Evolutionary conservation across 2,113 vertebrate species (phyloP).

Genomic region (Plecotus auritus): DNA sequence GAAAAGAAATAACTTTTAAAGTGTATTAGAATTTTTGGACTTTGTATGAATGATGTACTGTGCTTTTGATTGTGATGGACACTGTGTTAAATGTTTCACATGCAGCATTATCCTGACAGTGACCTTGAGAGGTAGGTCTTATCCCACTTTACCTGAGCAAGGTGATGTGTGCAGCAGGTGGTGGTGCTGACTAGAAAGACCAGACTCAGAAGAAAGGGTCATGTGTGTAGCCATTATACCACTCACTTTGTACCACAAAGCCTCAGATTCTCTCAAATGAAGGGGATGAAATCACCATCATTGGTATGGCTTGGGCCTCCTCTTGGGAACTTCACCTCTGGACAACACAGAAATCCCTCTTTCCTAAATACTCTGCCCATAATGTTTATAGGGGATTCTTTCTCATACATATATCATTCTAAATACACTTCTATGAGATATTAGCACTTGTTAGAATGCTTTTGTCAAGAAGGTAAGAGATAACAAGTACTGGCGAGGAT

Average conservation of each 20-base stretch:
- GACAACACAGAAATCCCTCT: background rate
- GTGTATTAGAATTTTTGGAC: background rate
- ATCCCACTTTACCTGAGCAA: background rate
- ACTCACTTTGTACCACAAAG: no score
- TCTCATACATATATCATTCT: background rate
- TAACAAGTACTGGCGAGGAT: background rate
- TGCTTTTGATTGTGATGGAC: background rate
- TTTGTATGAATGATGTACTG: background rate
- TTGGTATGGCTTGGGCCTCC: background rate
- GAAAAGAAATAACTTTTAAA: background rate
- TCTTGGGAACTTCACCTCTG: background rate
- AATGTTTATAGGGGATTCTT: background rate
- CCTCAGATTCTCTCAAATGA: background rate
- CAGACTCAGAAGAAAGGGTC: no score
- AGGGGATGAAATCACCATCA: background rate
- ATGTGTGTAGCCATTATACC: rapidly evolving
- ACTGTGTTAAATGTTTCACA: background rate
- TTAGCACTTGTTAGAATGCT: background rate
- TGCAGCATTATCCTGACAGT: background rate
- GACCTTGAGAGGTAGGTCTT: background rate
- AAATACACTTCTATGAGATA: background rate
- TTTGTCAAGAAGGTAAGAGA: background rate
- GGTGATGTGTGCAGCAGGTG: background rate
- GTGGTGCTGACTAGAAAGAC: background rate
- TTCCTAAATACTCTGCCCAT: background rate